Evolutionary conservation across 2,797 vertebrate species (phyloP).

Genomic region (Apogon talboti): DNA sequence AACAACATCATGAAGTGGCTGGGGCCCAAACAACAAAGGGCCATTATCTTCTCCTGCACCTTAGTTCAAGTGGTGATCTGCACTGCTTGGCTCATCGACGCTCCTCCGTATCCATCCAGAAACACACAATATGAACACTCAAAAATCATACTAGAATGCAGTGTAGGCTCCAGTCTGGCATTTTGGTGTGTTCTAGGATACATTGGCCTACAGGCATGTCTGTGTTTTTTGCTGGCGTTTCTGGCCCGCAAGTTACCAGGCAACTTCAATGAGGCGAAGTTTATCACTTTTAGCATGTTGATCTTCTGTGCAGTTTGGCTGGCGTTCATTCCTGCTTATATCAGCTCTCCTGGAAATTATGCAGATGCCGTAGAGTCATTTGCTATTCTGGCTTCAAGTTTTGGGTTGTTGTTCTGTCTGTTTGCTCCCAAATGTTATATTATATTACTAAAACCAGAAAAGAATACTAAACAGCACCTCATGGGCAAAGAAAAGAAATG

Average conservation of each 20-base stretch:
- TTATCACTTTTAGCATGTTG: slow-evolving; percentile 85
- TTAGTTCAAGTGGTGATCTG: slow-evolving; percentile 79
- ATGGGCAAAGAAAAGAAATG: slow-evolving; percentile 72
- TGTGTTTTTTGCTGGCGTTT: slow-evolving; percentile 82
- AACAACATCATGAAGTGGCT: slow-evolving; percentile 84
- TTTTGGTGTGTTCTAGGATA: slow-evolving; percentile 84
- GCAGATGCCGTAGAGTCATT: slow-evolving; percentile 83
- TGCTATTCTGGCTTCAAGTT: slow-evolving; percentile 82
- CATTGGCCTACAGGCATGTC: slow-evolving; percentile 76
- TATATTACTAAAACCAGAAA: slow-evolving; percentile 79
- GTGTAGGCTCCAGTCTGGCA: slow-evolving; percentile 79
- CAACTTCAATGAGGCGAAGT: slow-evolving; percentile 85
- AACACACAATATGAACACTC: slow-evolving; percentile 76
- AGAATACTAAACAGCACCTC: slow-evolving; percentile 81
- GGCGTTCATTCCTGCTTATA: slow-evolving; percentile 85
- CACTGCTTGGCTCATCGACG: slow-evolving; percentile 73
- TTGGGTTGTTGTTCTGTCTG: slow-evolving; percentile 78
- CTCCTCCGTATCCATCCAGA: slow-evolving; percentile 72
- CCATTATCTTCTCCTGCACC: slow-evolving; percentile 79
- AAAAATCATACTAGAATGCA: slow-evolving; percentile 83
- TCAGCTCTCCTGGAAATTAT: slow-evolving; percentile 83
- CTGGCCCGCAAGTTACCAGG: slow-evolving; percentile 80
- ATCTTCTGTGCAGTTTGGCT: slow-evolving; percentile 85
- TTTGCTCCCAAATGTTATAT: slow-evolving; percentile 83
- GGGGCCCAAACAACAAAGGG: slow-evolving; percentile 78